Evolutionary conservation across 2,797 vertebrate species (phyloP).

Genomic region (Tadarida brasiliensis): DNA sequence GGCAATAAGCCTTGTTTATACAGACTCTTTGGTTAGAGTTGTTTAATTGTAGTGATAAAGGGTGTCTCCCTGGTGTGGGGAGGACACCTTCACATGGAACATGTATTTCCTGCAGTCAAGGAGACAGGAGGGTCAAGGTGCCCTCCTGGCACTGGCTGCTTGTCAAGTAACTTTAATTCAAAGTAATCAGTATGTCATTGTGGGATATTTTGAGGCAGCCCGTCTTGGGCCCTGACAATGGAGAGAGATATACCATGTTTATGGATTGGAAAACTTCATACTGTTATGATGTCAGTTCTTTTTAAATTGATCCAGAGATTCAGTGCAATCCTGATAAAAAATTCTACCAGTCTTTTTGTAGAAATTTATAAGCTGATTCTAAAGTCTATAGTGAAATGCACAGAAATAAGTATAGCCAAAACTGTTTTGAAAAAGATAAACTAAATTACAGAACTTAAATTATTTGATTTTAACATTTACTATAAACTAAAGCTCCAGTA

Average conservation of each 20-base stretch:
- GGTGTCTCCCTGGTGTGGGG: not conserved
- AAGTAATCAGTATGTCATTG: too few relatives aligned
- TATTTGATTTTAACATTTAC: not conserved
- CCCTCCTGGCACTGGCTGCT: too few relatives aligned
- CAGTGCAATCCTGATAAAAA: not conserved
- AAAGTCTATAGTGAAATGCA: not conserved
- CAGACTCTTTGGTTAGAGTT: not conserved
- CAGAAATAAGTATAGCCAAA: not conserved
- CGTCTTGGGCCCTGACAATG: too few relatives aligned
- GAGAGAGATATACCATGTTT: too few relatives aligned
- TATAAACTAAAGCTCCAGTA: not conserved
- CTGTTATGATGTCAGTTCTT: too few relatives aligned
- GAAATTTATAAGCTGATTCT: not conserved
- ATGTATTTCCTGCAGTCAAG: too few relatives aligned
- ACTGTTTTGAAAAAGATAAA: not conserved
- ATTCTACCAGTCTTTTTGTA: not conserved
- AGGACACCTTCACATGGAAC: too few relatives aligned
- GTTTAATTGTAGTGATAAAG: not conserved
- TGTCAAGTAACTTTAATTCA: too few relatives aligned
- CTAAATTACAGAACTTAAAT: not conserved
- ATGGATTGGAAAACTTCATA: too few relatives aligned
- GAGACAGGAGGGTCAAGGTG: too few relatives aligned
- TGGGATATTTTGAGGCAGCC: too few relatives aligned
- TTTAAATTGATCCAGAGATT: not conserved
- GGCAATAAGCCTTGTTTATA: not conserved